Evolutionary conservation across 2,113 vertebrate species (phyloP), one percentile per base, ranked within the genome.

Genomic region (Symphodus melops): DNA sequence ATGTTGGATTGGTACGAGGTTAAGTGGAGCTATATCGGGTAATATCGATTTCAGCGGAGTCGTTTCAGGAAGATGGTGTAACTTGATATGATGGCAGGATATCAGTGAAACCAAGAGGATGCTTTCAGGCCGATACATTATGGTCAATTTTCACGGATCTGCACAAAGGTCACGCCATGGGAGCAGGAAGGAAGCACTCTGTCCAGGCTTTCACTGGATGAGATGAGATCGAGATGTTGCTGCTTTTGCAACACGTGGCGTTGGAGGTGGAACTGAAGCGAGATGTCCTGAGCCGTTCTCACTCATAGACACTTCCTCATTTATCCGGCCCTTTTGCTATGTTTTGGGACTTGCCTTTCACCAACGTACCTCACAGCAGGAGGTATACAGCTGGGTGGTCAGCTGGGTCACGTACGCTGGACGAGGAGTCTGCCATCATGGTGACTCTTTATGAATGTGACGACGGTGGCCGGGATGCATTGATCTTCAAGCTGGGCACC

Each of bases 21-120:
- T 76, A 68, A 81, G 68, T 72, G 85, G 68, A 57, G 41, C 42
- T 73, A 71, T 68, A 76, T 72, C 58, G 53, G 81, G 60, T 55
- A 60, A 21, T 74, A 86, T 88, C 60, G 87, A 88, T 86, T 84
- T 65, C 37, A 60, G 53, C 1, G 12, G 70, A 80, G 81, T 88
- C 73, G 77, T 91, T 89, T 91, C 81, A 81, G 74, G 81, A 89
- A 84, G 83, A 66, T 66, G 2, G 10, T 67, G 72, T 60, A 84
- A 81, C 33, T 48, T 68, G 68, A 88, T 85, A 68, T 69, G 39
- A 83, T 59, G 79, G 79, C 63, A 54, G 66, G 61, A 56, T 79
- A 68, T 77, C 75, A 69, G 63, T 80, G 68, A 64, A 55, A 63
- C 28, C 37, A 68, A 57, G 42, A 65, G 53, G 42, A 79, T 37